A percentile compares a stretch with the other conserved stretches of the same genome.
Conservation (phyloP, 2,888 invertebrate species). For the Corbicula japonica region DNA sequence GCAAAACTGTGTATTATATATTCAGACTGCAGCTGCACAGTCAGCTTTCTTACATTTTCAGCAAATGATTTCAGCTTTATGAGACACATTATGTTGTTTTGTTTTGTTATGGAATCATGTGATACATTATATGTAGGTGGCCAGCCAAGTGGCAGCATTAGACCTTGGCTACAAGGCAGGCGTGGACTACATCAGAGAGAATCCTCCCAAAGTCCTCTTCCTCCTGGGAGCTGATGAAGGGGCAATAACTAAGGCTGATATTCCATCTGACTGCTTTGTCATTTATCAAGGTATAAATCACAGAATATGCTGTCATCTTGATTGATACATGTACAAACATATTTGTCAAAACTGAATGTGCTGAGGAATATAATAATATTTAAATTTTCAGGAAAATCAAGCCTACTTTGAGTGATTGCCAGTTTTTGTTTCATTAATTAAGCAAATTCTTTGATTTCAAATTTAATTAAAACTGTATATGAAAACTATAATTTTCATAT, state of each 20-base stretch:
- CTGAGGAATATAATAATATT: too few relatives aligned
- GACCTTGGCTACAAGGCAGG: slow-evolving; percentile 97
- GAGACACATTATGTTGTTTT: not conserved
- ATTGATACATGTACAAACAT: too few relatives aligned
- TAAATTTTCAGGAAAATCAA: too few relatives aligned
- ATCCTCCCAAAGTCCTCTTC: slow-evolving; percentile 92
- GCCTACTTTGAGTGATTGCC: too few relatives aligned
- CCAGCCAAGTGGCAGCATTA: slow-evolving; percentile 93
- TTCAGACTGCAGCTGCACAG: not conserved
- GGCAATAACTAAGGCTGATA: slow-evolving; percentile 91
- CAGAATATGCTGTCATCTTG: too few relatives aligned
- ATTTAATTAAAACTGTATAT: too few relatives aligned
- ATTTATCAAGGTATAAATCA: slow-evolving; percentile 92
- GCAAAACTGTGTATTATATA: not conserved
- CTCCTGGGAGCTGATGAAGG: slow-evolving; percentile 98
- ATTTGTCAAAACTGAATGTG: too few relatives aligned
- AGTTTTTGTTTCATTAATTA: too few relatives aligned
- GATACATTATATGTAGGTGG: slow-evolving; percentile 85
- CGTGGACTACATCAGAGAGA: slow-evolving; percentile 89
- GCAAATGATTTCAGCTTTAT: not conserved
- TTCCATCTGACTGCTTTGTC: slow-evolving; percentile 94
- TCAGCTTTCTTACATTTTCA: not conserved
- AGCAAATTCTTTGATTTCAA: too few relatives aligned
- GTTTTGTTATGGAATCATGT: not conserved
- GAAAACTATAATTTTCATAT: too few relatives aligned